A percentile compares a stretch with the other conserved stretches of the same genome.
Conservation (phyloP, 2,888 invertebrate species). For the Hypselothyrea guttata region DNA sequence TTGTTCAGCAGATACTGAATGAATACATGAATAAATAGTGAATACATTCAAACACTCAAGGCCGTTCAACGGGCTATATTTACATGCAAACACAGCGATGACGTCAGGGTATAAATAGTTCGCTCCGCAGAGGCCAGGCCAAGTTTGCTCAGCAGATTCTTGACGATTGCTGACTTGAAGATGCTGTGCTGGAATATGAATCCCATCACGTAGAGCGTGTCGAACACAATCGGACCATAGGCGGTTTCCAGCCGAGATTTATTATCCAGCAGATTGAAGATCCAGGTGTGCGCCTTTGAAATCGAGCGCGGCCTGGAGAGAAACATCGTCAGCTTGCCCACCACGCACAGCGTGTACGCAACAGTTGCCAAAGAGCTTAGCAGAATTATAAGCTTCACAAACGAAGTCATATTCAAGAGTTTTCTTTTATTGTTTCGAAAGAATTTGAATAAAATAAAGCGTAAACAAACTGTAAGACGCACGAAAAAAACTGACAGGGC, state of each 20-base stretch:
- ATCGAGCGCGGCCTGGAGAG: slow-evolving; percentile 83
- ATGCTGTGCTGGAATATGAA: slow-evolving; percentile 85
- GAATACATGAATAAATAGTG: background rate
- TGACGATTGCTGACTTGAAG: slow-evolving; percentile 83
- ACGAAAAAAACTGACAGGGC: background rate
- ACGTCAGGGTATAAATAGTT: slow-evolving; percentile 83
- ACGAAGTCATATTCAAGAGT: slow-evolving; percentile 75
- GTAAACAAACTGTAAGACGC: slow-evolving; percentile 10
- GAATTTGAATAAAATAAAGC: background rate
- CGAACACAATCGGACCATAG: slow-evolving; percentile 81
- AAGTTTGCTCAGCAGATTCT: slow-evolving; percentile 81
- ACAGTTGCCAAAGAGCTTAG: slow-evolving; percentile 82
- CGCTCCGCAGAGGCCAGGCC: slow-evolving; percentile 82
- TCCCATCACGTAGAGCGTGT: slow-evolving; percentile 83
- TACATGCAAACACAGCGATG: slow-evolving; percentile 83
- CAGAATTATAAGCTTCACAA: slow-evolving; percentile 75
- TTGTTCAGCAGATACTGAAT: slow-evolving; percentile 83
- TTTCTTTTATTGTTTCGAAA: slow-evolving; percentile 20
- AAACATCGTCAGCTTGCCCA: slow-evolving; percentile 84
- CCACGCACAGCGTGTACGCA: slow-evolving; percentile 83
- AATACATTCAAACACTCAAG: slow-evolving; percentile 9
- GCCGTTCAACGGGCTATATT: slow-evolving; percentile 32
- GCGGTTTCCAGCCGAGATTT: slow-evolving; percentile 79
- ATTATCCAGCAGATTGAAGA: slow-evolving; percentile 81
- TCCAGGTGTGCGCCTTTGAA: slow-evolving; percentile 76